phyloP scores from a whole-genome alignment of 2,888 invertebrate genomes.

The Nesidiocoris tenuis region DNA sequence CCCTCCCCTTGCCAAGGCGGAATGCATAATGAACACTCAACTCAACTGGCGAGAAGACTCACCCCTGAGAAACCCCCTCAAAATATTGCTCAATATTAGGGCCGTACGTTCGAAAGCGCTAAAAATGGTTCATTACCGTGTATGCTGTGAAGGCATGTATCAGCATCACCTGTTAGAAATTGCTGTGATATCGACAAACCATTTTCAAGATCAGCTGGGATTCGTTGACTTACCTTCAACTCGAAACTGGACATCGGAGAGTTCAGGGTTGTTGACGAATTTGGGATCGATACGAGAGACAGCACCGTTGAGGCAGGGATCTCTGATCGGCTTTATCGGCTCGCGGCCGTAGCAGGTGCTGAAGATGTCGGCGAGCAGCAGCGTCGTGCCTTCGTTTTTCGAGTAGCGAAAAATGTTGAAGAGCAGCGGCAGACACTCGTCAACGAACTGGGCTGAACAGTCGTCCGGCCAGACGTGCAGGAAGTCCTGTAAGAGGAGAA shows the following conservation, averaged over 20 bases:
- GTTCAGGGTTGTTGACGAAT: constrained; percentile 89
- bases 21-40: too few relatives aligned
- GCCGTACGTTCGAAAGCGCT: too few relatives aligned
- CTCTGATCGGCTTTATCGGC: constrained; percentile 72
- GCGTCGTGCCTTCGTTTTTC: constrained; percentile 87
- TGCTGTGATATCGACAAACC: too few relatives aligned
- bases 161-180: too few relatives aligned
- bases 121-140: too few relatives aligned
- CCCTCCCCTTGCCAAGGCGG: too few relatives aligned
- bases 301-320: constrained; percentile 61
- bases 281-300: constrained; percentile 85
- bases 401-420: constrained; percentile 88
- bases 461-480: constrained; percentile 87
- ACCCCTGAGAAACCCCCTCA: too few relatives aligned
- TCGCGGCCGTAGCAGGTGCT: constrained; percentile 88
- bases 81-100: too few relatives aligned
- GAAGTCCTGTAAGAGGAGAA: constrained; percentile 64
- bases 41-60: too few relatives aligned
- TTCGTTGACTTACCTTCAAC: constrained; percentile 67
- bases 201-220: too few relatives aligned
- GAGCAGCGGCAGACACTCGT: constrained; percentile 83
- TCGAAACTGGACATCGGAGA: constrained; percentile 88
- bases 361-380: constrained; percentile 83
- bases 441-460: constrained; percentile 84
- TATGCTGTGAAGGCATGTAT: too few relatives aligned